These are phyloP conservation scores for Argyrosomus regius DNA, from an alignment of 2,797 vertebrate genomes.

Conservation along the genomic window DNA sequence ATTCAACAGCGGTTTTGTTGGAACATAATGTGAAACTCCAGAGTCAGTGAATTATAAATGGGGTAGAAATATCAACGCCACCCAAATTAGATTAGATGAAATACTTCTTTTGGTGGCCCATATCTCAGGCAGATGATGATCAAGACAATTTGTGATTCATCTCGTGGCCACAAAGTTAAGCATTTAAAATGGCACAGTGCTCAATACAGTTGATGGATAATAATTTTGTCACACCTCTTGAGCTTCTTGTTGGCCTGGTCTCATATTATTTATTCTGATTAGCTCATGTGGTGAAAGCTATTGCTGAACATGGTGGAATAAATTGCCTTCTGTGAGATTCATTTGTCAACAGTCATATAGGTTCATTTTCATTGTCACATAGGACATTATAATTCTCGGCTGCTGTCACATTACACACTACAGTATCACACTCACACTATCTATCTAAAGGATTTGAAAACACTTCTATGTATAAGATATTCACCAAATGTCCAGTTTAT, in stretches of 20 bases:
- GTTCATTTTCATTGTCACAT: constrained; percentile 45
- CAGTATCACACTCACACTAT: background rate
- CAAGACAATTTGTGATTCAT: constrained; percentile 34
- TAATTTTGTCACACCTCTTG: constrained; percentile 29
- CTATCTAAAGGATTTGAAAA: constrained; percentile 2
- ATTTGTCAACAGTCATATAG: constrained; percentile 33
- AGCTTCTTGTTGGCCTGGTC: constrained; percentile 32
- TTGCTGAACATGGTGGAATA: constrained; percentile 36
- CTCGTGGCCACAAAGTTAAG: constrained; percentile 18
- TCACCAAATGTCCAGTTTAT: background rate
- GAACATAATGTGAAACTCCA: background rate
- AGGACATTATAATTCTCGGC: constrained; percentile 26
- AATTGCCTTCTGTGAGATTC: constrained; percentile 48
- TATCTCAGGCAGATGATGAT: background rate
- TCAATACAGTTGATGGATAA: constrained; percentile 17
- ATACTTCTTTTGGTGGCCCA: background rate
- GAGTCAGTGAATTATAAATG: background rate
- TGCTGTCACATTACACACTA: constrained; percentile 7
- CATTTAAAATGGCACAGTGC: constrained; percentile 23
- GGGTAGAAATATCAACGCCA: background rate
- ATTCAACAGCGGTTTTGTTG: background rate
- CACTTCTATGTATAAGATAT: background rate
- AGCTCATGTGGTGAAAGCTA: constrained; percentile 31
- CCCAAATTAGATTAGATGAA: constrained; percentile 9
- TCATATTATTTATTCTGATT: constrained; percentile 55